Conservation (phyloP, 2,888 invertebrate genomes). For the Chymomyza amoena region DNA sequence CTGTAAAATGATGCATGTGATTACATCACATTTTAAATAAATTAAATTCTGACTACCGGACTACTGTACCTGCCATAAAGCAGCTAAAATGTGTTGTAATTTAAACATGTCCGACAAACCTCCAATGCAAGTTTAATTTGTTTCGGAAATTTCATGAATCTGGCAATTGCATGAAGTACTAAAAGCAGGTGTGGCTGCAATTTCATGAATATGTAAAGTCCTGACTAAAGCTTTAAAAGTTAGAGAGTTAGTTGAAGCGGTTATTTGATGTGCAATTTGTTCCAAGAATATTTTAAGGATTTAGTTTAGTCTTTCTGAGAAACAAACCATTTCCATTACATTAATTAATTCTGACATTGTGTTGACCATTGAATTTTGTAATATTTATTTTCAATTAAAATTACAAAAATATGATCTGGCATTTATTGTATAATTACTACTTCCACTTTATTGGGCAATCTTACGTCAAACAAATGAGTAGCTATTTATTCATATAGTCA, state of each 20-base stretch:
- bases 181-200: too few relatives aligned
- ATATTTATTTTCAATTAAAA: neutral
- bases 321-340: too few relatives aligned
- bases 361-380: too few relatives aligned
- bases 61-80: neutral
- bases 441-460: slow-evolving; percentile 48
- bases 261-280: too few relatives aligned
- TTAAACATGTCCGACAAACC: neutral
- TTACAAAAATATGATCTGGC: neutral
- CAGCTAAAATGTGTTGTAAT: neutral
- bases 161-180: slow-evolving; percentile 27
- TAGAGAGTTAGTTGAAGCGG: neutral
- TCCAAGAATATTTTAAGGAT: too few relatives aligned
- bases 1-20: too few relatives aligned
- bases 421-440: neutral
- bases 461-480: slow-evolving; percentile 34
- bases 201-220: too few relatives aligned
- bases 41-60: neutral
- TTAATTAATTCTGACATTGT: too few relatives aligned
- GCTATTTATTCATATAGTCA: neutral
- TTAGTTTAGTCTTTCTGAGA: too few relatives aligned
- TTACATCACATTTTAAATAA: neutral
- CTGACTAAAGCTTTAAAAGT: neutral
- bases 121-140: slow-evolving; percentile 57
- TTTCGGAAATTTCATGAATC: slow-evolving; percentile 33